Evolutionary conservation across 2,797 vertebrate genomes (phyloP), one percentile per base, ranked within the genome.

Genomic region (Premnoplex brunnescens): DNA sequence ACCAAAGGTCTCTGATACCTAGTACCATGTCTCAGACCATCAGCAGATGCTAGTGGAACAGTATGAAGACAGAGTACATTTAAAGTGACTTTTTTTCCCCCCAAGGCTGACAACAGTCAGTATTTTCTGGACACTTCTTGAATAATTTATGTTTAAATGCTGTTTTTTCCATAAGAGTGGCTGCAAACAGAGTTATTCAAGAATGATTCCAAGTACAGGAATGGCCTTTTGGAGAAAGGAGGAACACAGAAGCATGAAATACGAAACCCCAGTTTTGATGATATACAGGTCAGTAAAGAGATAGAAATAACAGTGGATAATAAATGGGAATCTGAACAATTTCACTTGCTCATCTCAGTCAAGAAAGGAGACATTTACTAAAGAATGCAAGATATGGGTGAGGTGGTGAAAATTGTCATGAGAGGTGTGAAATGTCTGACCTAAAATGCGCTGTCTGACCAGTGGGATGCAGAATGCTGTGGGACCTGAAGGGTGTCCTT

Each of bases 111-210:
- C 30, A 86, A 23, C n/a, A 75, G 76, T 51, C 63, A 67, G 58
- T 90, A 56, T 93, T 92, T 96, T 83, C 79, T 84, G 85, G 73
- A 78, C 46, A 44, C n/a, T 79, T 91, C n/a, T 56, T 90, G 63
- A 95, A 88, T 87, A 91, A 88, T 94, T 96, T 81, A 71, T 74
- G 23, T 84, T 89, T 74, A 76, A 88, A 41, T 55, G 36, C 71
- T 90, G 22, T 60, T 90, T 93, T 73, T 48, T 76, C 59, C 24
- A 2, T 73, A 69, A 85, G 46, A 89, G 58, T 30, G 37, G 22
- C 63, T 84, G 62, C 74, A 49, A 72, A 93, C 44, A 63, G 56
- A 91, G 27, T 34, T 82, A 28, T 91, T 93, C 7, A 63, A 26
- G 79, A 87, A 51, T 55, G 36, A 60, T 52, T 79, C 48, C 41